Evolutionary conservation across 2,797 vertebrate genomes (phyloP).

Genomic region (Sebastes iracundus): DNA sequence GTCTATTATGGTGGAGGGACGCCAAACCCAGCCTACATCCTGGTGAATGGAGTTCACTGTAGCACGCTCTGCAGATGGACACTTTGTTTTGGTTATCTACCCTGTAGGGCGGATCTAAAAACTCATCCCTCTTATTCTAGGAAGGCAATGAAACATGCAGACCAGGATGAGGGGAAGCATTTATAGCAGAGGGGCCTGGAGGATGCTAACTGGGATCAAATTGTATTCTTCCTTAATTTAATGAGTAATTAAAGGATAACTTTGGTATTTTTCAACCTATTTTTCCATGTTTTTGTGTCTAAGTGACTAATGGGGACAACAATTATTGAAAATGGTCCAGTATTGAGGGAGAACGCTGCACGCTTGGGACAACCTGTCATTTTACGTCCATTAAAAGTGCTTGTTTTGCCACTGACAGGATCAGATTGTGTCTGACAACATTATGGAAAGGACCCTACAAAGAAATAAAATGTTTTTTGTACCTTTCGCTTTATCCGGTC

Average conservation of each 20-base stretch:
- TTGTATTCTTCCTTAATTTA: constrained; percentile 4
- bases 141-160: constrained; percentile 12
- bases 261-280: too few species aligned
- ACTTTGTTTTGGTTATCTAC: constrained; percentile 42
- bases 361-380: too few species aligned
- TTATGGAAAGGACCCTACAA: too few species aligned
- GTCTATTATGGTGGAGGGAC: constrained; percentile 42
- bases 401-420: too few species aligned
- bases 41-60: constrained; percentile 27
- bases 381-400: too few species aligned
- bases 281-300: too few species aligned
- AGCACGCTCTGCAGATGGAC: constrained; percentile 22
- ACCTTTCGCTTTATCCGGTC: too few species aligned
- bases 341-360: too few species aligned
- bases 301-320: too few species aligned
- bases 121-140: constrained; percentile 5
- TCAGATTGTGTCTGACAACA: too few species aligned
- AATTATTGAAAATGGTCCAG: too few species aligned
- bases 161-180: background rate
- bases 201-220: background rate
- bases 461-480: too few species aligned
- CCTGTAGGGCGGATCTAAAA: constrained; percentile 31
- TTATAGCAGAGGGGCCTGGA: background rate
- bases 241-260: background rate
- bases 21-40: constrained; percentile 34